Base-by-base conservation (phyloP, 1,140 invertebrate species). In the Hormaphis cornu region DNA sequence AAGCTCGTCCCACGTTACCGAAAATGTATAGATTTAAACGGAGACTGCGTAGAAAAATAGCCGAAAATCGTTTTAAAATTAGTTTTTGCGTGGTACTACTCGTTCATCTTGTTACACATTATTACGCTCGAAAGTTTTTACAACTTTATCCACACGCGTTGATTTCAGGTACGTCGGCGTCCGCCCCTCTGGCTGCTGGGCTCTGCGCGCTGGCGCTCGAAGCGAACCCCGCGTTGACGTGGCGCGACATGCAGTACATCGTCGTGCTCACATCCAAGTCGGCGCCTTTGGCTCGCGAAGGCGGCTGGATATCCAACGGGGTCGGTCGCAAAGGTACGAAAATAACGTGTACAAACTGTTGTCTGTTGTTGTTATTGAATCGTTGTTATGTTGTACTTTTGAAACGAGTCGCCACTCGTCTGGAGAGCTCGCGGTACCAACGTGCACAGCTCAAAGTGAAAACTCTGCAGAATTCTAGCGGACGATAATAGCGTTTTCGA, bases 161-260 rank as follows among this genome's bases (percentile, higher is more conserved):
- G n/a, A n/a, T 66, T 71, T 66, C 70, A 80, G 81, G 91, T 7
- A 98, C 95, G 0, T 97, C 93, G 5, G 95, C 95, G 0, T 96
- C 93, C 1, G 95, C 95, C 1, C 95, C 95, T 2, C 79, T 98
- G 69, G 95, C 96, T 0, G 95, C 95, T 33, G 96, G 94, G 7
- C 95, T 98, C 30, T 89, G 91, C 73, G 96, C 95, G 1, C 79
- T 98, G 16, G 91, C 93, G 0, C 80, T 98, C 4, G 93, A 98
- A 84, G 93, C 94, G 0, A 98, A 97, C 79, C 89, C 92, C 3
- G 83, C 85, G 35, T 80, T 99, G 28, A 96, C 93, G 0, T 99
- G 96, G 96, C 82, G 96, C 73, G 96, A 98, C 78, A 91, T 99
- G 87, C 96, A 99, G 77, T 95, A 97, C 79, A 83, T 99, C 71